Percentiles rank a stretch among this genome's conserved stretches.
phyloP scores from a whole-genome alignment of 2,797 vertebrate genomes.

The Pantherophis vulpinus region DNA sequence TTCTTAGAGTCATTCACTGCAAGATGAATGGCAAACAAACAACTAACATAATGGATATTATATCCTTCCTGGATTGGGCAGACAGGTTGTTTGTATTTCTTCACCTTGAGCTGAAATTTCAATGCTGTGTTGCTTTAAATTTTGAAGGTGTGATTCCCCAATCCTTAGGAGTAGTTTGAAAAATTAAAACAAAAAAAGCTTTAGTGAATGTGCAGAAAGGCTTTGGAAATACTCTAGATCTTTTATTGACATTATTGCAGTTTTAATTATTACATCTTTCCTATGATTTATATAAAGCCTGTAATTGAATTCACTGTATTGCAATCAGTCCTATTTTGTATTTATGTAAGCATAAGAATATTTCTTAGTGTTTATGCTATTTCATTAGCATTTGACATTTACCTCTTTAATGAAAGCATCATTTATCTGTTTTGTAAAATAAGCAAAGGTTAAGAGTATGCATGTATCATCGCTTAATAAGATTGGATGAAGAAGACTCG shows the following conservation, averaged over 20 bases:
- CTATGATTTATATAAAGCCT: background rate
- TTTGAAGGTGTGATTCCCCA: background rate
- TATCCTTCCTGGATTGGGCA: background rate
- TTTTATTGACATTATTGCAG: constrained; percentile 45
- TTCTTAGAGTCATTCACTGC: background rate
- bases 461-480: constrained; percentile 72
- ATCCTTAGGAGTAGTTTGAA: background rate
- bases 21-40: background rate
- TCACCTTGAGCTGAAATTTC: background rate
- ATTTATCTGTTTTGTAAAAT: constrained; percentile 62
- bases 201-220: background rate
- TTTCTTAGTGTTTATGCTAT: constrained; percentile 41
- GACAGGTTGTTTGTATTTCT: background rate
- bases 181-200: background rate
- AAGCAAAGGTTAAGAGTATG: constrained; percentile 69
- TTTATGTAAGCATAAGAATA: constrained; percentile 28
- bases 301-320: constrained; percentile 29
- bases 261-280: constrained; percentile 14
- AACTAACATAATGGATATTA: background rate
- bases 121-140: background rate
- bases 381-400: constrained; percentile 63
- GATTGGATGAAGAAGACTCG: constrained; percentile 76
- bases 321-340: constrained; percentile 13
- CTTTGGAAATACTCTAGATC: constrained; percentile 26
- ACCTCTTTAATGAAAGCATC: constrained; percentile 52